Percentiles rank a stretch among this genome's conserved stretches.
phyloP scores from a whole-genome alignment of 2,888 invertebrate genomes.

The Rosalia funebris region DNA sequence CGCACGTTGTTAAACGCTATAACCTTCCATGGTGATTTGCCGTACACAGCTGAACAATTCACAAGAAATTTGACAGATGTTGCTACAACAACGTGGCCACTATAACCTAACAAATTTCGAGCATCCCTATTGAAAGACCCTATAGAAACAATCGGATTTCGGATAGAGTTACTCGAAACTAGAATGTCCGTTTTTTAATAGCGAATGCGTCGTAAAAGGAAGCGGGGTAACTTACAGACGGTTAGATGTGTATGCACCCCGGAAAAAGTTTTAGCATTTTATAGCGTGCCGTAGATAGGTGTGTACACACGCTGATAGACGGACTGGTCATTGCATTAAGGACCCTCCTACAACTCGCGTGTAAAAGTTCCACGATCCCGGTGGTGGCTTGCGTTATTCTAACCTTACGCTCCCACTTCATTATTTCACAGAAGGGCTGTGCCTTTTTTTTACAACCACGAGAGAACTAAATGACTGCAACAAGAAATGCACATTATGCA shows the following conservation, averaged over 20 bases:
- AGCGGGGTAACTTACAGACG: neutral
- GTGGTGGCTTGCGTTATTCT: conserved; percentile 17
- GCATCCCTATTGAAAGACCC: too few relatives aligned
- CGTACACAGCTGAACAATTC: too few relatives aligned
- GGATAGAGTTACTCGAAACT: too few relatives aligned
- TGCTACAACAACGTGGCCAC: too few relatives aligned
- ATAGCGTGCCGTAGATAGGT: conserved; percentile 21
- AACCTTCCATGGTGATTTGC: too few relatives aligned
- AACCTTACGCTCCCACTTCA: conserved; percentile 17
- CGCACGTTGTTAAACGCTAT: too few relatives aligned
- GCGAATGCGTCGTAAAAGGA: conserved; percentile 1
- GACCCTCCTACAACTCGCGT: conserved; percentile 30
- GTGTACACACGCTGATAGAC: conserved; percentile 25
- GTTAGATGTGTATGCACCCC: conserved; percentile 3
- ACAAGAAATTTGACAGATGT: too few relatives aligned
- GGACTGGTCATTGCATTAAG: conserved; percentile 27
- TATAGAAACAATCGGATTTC: too few relatives aligned
- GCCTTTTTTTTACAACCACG: conserved; percentile 4
- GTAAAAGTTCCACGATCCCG: conserved; percentile 22
- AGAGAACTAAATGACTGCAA: conserved; percentile 3
- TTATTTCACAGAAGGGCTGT: conserved; percentile 20
- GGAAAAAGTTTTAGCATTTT: conserved; percentile 6
- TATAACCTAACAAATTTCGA: too few relatives aligned
- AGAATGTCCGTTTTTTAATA: too few relatives aligned
- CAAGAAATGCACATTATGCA: too few relatives aligned